Percentiles rank a stretch among this genome's conserved stretches.
These are phyloP conservation scores for Gryon sp. DNA, from an alignment of 1,140 invertebrate genomes.

Conservation along the genomic window DNA sequence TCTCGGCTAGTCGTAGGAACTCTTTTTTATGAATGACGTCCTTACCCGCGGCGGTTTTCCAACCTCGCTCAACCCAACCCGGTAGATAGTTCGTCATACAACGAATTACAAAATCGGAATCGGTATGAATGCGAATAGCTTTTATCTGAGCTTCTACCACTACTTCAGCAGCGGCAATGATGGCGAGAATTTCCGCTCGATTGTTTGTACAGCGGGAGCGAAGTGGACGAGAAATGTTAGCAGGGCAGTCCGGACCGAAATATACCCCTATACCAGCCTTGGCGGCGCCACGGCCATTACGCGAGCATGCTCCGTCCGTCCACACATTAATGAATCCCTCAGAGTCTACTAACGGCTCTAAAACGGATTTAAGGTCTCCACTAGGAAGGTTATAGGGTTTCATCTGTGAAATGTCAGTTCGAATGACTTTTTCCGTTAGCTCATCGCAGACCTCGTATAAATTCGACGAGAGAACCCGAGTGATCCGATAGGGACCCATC, in stretches of 20 bases:
- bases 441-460: background rate
- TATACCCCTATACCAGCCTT: slow-evolving; percentile 15
- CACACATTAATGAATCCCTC: background rate
- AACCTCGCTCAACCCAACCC: background rate
- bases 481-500: background rate
- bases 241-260: slow-evolving; percentile 8
- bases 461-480: background rate
- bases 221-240: background rate
- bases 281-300: background rate
- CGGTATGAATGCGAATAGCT: slow-evolving; percentile 1
- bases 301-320: background rate
- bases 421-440: background rate
- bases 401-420: background rate
- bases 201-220: slow-evolving; percentile 6
- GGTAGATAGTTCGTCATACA: background rate
- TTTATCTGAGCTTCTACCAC: background rate
- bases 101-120: background rate
- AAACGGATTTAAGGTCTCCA: background rate
- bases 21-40: background rate
- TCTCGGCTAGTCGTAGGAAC: background rate
- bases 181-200: slow-evolving; percentile 10
- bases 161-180: background rate
- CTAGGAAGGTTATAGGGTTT: background rate
- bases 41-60: background rate
- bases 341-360: background rate